Evolutionary conservation across 2,113 vertebrate genomes (phyloP).

Genomic region (Mohoua ochrocephala): DNA sequence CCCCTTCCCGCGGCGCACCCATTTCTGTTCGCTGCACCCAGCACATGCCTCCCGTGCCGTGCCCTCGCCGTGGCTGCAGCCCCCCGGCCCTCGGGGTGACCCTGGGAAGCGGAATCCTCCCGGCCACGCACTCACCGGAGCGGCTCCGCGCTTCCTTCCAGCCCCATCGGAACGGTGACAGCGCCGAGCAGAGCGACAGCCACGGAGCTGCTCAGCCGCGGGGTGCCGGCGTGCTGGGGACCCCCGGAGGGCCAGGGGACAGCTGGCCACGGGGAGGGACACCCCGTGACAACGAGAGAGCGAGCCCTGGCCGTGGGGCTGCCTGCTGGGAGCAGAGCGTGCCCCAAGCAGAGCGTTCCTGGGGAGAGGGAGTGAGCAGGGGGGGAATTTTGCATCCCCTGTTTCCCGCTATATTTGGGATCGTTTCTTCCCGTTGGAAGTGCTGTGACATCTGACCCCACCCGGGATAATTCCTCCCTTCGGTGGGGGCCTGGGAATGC

Average conservation of each 20-base stretch:
- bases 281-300: too few species aligned
- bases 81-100: neutral
- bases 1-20: neutral
- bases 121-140: accelerated
- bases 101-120: neutral
- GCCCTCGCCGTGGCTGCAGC: neutral
- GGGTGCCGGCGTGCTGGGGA: neutral
- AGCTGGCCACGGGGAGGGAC: too few species aligned
- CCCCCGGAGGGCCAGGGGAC: neutral
- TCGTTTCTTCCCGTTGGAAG: neutral
- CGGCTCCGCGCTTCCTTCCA: neutral
- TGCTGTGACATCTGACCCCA: neutral
- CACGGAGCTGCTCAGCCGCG: neutral
- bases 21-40: neutral
- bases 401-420: neutral
- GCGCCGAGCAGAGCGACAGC: neutral
- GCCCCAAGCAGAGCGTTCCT: accelerated
- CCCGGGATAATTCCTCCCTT: neutral
- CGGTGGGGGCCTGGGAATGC: accelerated
- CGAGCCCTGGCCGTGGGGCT: accelerated
- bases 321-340: accelerated
- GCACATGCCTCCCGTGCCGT: accelerated
- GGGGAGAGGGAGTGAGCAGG: accelerated
- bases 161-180: neutral
- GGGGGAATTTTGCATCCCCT: neutral